Evolutionary conservation across 1,140 invertebrate genomes (phyloP).

Genomic region (Myzus persicae): DNA sequence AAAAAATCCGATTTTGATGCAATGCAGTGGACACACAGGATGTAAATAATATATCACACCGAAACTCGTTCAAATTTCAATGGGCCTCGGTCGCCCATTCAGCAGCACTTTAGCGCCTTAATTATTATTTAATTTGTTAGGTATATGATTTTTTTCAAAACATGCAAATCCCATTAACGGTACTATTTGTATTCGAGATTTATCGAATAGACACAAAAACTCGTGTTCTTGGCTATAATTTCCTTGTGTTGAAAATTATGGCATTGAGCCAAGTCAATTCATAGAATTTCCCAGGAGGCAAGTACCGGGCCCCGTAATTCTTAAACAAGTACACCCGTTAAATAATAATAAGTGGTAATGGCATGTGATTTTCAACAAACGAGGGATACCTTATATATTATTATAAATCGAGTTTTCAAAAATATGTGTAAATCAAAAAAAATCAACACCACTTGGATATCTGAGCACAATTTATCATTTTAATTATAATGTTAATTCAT

Average conservation of each 20-base stretch:
- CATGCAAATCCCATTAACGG: neutral
- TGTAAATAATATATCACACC: neutral
- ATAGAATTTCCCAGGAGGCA: neutral
- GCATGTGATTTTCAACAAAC: neutral
- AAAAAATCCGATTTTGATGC: neutral
- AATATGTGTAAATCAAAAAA: neutral
- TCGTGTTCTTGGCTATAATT: neutral
- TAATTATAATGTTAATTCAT: neutral
- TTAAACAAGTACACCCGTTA: neutral
- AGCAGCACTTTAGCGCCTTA: neutral
- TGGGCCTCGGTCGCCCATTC: accelerated
- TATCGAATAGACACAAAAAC: neutral
- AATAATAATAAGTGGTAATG: neutral
- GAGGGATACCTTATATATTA: no score
- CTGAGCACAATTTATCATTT: no score
- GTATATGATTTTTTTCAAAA: neutral
- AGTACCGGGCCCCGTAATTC: neutral
- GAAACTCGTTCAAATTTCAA: neutral
- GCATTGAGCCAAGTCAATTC: neutral
- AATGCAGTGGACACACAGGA: neutral
- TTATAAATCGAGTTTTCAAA: neutral
- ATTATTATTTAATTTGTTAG: neutral
- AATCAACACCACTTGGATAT: neutral
- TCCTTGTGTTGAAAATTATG: neutral
- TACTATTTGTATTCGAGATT: neutral